Base-by-base conservation (phyloP, 2,113 vertebrate species). In the Halcyon malimbica region DNA sequence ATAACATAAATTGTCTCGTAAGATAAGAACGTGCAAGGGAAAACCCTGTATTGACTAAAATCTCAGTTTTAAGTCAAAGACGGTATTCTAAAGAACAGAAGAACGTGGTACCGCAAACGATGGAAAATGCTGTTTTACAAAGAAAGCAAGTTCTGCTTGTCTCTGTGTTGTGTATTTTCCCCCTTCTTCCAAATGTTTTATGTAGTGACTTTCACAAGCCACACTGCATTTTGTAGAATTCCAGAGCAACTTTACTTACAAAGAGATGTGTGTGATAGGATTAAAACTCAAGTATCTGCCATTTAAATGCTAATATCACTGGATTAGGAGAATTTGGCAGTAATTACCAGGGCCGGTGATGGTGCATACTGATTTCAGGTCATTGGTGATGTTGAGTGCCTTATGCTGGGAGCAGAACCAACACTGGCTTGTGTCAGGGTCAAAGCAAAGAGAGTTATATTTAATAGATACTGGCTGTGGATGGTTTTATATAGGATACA, bases 241-340 rank as follows among this genome's bases (percentile, higher is more conserved):
- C 92, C 89, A 87, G 18, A 87, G 83, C 74, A 96, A 63, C 50
- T 89, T 85, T 48, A 67, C 62, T 67, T 76, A 81, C 50, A 54
- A 18, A 67, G 95, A 93, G 73, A 95, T 92, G 48, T 87, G 65
- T 84, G 70, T 89, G 95, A 93, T 79, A 89, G 90, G 74, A 91
- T 87, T 94, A 82, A 84, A 91, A 68, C 57, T 88, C 87, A 68
- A 94, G 79, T 83, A 33, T 62, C 83, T 69, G 78, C 79, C 28
- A 80, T 95, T 97, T 93, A 94, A 94, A 97, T 95, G 91, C 74
- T 96, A 94, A 91, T 95, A 74, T 69, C 41, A 87, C 13, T 85
- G 81, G 81, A 92, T 93, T 85, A 87, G 87, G 83, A 87, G 81
- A 82, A 69, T 11, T 93, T 67, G 85, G 85, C 78, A 70, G 75